These are phyloP conservation scores for Diplodus sargus DNA, from an alignment of 2,797 vertebrate species.

Conservation along the genomic window DNA sequence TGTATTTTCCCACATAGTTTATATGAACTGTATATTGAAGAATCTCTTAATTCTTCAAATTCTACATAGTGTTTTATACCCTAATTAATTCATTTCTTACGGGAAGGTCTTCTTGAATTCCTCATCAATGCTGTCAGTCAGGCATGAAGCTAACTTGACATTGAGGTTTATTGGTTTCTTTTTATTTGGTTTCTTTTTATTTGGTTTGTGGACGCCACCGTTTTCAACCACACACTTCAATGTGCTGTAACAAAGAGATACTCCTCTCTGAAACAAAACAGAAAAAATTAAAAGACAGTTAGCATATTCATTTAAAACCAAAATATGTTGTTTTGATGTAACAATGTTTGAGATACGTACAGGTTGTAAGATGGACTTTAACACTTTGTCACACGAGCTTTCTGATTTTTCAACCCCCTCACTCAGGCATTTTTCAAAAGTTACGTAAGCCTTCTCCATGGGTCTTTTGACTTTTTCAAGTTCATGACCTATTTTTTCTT, in stretches of 20 bases:
- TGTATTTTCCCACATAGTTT: too few species aligned
- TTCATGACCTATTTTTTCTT: not conserved
- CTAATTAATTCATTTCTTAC: too few species aligned
- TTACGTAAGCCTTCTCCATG: not conserved
- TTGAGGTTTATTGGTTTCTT: slow-evolving; percentile 51
- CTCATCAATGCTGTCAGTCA: too few species aligned
- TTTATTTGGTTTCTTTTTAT: too few species aligned
- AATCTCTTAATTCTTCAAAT: too few species aligned
- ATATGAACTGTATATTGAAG: too few species aligned
- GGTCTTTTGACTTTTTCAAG: not conserved
- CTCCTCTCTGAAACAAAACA: not conserved
- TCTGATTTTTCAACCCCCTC: slow-evolving; percentile 45
- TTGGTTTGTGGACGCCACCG: not conserved
- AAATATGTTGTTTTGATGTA: not conserved
- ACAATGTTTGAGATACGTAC: slow-evolving; percentile 23
- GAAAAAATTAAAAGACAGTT: not conserved
- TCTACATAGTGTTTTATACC: too few species aligned
- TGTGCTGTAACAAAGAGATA: too few species aligned
- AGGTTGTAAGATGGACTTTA: not conserved
- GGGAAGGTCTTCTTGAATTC: too few species aligned
- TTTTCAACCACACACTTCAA: slow-evolving; percentile 33
- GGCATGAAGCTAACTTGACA: slow-evolving; percentile 17
- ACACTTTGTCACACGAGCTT: not conserved
- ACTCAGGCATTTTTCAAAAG: slow-evolving; percentile 36
- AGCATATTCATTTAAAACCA: not conserved